A percentile compares a stretch with the other conserved stretches of the same genome.
Evolutionary conservation across 2,113 vertebrate genomes (phyloP).

Genomic region (Axis porcinus): DNA sequence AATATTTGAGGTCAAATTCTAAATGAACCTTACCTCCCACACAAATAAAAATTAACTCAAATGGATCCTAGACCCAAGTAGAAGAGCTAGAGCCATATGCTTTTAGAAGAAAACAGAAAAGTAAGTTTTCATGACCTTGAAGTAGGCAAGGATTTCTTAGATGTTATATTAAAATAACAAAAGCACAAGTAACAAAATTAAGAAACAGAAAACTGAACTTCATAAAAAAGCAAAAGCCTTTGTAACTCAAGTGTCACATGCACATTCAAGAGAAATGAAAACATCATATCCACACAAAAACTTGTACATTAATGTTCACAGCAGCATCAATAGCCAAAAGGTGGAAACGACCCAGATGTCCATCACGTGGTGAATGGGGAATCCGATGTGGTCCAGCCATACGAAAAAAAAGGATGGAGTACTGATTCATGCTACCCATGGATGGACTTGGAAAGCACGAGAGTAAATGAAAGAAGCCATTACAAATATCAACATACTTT

Average conservation of each 20-base stretch:
- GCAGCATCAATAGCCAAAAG: neutral
- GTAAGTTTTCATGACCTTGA: neutral
- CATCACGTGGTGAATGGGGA: too few species aligned
- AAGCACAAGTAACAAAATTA: neutral
- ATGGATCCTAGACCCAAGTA: neutral
- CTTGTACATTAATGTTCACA: neutral
- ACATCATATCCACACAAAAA: neutral
- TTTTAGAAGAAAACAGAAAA: neutral
- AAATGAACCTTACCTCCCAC: neutral
- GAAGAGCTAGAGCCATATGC: neutral
- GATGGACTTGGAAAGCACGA: neutral
- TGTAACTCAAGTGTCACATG: neutral
- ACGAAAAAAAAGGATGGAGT: accelerated
- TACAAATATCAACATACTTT: neutral
- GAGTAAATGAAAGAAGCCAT: too few species aligned
- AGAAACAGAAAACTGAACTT: neutral
- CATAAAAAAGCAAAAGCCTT: neutral
- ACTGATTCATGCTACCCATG: neutral
- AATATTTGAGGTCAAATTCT: neutral
- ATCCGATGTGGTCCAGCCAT: neutral
- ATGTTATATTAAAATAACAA: neutral
- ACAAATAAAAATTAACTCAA: neutral
- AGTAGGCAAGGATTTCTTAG: neutral
- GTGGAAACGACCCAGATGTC: neutral
- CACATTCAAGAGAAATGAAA: neutral